Evolutionary conservation across 2,888 invertebrate species (phyloP), one percentile per base, ranked within the genome.

Genomic region (Gisinianus flammeolus): DNA sequence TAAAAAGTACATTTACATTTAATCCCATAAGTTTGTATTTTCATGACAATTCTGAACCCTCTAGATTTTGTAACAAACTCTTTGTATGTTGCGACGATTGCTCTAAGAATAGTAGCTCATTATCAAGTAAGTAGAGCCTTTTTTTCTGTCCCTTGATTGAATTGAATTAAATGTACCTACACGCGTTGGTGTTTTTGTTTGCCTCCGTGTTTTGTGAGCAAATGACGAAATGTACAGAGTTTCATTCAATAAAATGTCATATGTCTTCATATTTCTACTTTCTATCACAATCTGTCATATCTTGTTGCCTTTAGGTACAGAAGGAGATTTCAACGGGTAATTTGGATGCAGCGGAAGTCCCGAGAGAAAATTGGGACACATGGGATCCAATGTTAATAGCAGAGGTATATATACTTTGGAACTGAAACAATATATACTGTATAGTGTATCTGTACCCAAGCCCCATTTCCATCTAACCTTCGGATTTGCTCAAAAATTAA

Each of bases 31-130:
- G n/a, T n/a, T n/a, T n/a, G n/a, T n/a, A n/a, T n/a, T n/a, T n/a
- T n/a, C n/a, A n/a, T n/a, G n/a, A n/a, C n/a, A n/a, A n/a, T n/a
- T n/a, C n/a, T n/a, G n/a, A n/a, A n/a, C n/a, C n/a, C n/a, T n/a
- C n/a, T n/a, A 85, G 98, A 98, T 89, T 98, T 98, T 88, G 95
- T 98, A 83, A 98, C 98, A 80, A 98, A 98, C 89, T 96, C 98
- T 8, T 89, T 98, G 56, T 99, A 99, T 88, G 96, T 98, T 81
- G 97, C 98, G 76, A 98, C 98, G 0, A 94, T 98, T 76, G 96
- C 97, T 2, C 90, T 99, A 76, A 90, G 98, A 83, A 91, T 97
- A 79, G 96, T 98, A 33, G 96, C 98, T n/a, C 97, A 96, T 88
- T 93, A 95, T 87, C 94, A 96, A 91, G 98, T 96, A 89, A 87